phyloP scores from a whole-genome alignment of 2,113 vertebrate species.

The Machaerirhynchus nigripectus region DNA sequence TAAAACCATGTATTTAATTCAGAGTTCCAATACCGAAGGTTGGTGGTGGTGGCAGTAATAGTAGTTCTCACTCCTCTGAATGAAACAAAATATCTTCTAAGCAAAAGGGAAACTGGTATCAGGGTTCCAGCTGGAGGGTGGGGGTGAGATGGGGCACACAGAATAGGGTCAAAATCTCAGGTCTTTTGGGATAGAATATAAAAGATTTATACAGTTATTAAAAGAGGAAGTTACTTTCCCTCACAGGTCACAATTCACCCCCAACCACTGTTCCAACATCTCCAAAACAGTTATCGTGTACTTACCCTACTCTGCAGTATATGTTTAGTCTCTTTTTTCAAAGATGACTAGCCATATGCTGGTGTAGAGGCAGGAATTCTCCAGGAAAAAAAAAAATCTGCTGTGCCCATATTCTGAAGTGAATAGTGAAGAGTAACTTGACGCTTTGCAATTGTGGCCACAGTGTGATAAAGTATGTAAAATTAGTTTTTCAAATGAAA shows the following conservation, averaged over 20 bases:
- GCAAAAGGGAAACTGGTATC: background rate
- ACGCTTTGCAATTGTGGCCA: background rate
- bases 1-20: background rate
- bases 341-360: background rate
- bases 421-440: background rate
- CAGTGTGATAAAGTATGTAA: background rate
- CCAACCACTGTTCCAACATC: background rate
- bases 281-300: background rate
- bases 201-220: background rate
- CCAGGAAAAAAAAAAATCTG: background rate
- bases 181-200: background rate
- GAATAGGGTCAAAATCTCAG: background rate
- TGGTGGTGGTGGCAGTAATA: background rate
- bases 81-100: background rate
- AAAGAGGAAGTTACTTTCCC: background rate
- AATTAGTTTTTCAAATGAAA: background rate
- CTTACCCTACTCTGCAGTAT: background rate
- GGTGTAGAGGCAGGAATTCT: background rate
- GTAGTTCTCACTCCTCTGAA: background rate
- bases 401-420: background rate
- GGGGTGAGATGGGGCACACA: background rate
- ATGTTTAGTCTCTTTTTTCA: background rate
- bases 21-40: background rate
- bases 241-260: background rate
- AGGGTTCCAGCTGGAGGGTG: background rate